phyloP scores from a whole-genome alignment of 2,113 vertebrate genomes.

The Pipra filicauda region DNA sequence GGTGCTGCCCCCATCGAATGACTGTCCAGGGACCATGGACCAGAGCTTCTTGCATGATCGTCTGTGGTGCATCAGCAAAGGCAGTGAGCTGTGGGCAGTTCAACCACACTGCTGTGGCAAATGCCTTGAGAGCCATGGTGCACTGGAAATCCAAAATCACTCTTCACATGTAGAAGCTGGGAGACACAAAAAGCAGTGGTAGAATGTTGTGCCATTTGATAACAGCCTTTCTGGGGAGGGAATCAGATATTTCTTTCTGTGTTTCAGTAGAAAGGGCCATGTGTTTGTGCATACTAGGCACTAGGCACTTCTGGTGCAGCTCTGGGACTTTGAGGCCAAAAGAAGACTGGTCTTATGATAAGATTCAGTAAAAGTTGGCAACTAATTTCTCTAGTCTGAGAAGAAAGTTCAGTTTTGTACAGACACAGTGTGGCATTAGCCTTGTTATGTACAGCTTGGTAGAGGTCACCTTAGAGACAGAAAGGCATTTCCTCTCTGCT shows the following conservation, averaged over 20 bases:
- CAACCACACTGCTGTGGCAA: accelerated
- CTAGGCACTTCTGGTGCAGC: neutral
- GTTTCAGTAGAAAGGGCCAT: neutral
- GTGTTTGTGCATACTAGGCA: neutral
- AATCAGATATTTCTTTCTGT: neutral
- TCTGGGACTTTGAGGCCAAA: neutral
- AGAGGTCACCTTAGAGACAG: neutral
- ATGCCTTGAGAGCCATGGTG: neutral
- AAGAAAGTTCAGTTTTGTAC: neutral
- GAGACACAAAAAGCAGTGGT: neutral
- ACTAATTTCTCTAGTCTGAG: neutral
- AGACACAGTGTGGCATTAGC: neutral
- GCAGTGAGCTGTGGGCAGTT: neutral
- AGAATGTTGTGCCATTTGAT: neutral
- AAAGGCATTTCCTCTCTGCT: neutral
- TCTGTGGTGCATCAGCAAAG: neutral
- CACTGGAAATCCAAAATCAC: neutral
- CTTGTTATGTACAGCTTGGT: neutral
- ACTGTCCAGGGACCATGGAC: neutral
- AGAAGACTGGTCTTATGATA: neutral
- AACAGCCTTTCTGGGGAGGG: neutral
- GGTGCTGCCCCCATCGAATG: neutral
- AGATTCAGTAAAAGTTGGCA: neutral
- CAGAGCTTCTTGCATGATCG: neutral
- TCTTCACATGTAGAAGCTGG: neutral